Evolutionary conservation across 2,797 vertebrate genomes (phyloP).

Genomic region (Enteromius paludinosus): DNA sequence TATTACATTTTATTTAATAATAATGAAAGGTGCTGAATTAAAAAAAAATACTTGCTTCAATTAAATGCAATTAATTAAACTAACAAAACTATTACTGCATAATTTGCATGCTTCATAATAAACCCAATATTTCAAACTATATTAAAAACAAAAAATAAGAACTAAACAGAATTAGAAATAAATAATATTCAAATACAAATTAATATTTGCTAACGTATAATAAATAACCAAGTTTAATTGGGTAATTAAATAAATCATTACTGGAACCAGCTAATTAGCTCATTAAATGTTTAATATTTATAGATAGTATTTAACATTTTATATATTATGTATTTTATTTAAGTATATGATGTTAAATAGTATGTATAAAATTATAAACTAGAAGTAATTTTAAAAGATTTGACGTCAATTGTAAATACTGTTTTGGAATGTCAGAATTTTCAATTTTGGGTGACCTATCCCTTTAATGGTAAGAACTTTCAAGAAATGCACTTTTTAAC

Average conservation of each 20-base stretch:
- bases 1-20: not conserved
- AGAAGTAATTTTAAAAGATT: not conserved
- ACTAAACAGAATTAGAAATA: not conserved
- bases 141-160: not conserved
- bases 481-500: too few relatives aligned
- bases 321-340: not conserved
- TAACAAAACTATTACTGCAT: too few relatives aligned
- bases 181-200: not conserved
- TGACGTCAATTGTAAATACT: not conserved
- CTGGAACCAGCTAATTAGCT: not conserved
- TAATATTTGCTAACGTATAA: not conserved
- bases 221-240: not conserved
- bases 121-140: not conserved
- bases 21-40: not conserved
- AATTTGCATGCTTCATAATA: too few relatives aligned
- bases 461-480: too few relatives aligned
- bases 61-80: not conserved
- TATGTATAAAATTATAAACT: not conserved
- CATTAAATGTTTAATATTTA: not conserved
- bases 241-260: not conserved
- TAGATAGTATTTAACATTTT: not conserved
- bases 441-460: too few relatives aligned
- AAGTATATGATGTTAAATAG: not conserved
- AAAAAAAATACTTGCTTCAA: not conserved
- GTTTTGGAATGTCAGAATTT: too few relatives aligned